Base-by-base conservation (phyloP, 2,797 vertebrate species). In the Urocyon cinereoargenteus region DNA sequence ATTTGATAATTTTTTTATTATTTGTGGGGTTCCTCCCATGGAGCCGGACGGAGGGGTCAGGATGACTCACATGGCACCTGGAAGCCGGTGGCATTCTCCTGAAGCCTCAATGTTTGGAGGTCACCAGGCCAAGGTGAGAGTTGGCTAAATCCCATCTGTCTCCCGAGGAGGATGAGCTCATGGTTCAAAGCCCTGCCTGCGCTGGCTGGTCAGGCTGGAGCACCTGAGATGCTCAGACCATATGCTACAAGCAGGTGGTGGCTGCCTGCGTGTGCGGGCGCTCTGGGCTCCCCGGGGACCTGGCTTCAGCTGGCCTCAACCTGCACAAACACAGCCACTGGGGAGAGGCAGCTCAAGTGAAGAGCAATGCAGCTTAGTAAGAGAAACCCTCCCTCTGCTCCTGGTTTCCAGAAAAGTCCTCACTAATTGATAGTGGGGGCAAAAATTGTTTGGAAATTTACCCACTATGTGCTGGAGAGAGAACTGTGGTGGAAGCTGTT, bases 231-330 rank as follows among this genome's bases (percentile, higher is more conserved):
- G 83, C 14, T 86, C 5, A 0, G 34, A 14, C 92, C 96, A 93
- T 72, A 16, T 81, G 81, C n/a, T 73, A 0, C 0, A 21, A 96
- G 83, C 97, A 97, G 92, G 34, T 31, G 86, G 88, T 9, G 3
- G 66, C 88, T n/a, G 90, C 51, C 88, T 28, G 90, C 55, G 40
- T 9, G 59, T 31, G 85, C n/a, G 1, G 10, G 16, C 18, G 2
- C 51, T 12, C 57, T 53, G 1, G 9, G 64, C 77, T 95, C 97
- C 86, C 95, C n/a, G 78, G 90, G 92, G 86, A 87, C 53, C 28
- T 6, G 55, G 66, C 51, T 89, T 83, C 73, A n/a, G 10, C 82
- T 77, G 78, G 92, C 40, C 15, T 40, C 0, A 5, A 24, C 34
- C 59, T 40, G 31, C 26, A 36, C 22, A 40, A 64, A 82, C 6